phyloP scores from a whole-genome alignment of 2,888 invertebrate genomes.

The Rhagonycha lutea region DNA sequence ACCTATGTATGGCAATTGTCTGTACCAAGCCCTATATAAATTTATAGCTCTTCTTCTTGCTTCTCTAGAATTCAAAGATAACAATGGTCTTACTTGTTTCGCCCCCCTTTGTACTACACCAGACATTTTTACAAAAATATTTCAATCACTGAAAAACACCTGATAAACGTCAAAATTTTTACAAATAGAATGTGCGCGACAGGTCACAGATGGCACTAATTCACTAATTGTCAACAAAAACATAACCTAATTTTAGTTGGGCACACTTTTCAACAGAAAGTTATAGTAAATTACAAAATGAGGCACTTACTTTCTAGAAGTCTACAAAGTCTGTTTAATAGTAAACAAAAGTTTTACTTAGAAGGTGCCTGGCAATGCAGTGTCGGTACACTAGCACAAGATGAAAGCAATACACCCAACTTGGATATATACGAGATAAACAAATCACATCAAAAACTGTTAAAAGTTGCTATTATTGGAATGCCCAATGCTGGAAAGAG shows the following conservation, averaged over 20 bases:
- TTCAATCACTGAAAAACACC: not conserved
- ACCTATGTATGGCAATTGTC: conserved; percentile 89
- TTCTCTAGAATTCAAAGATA: conserved; percentile 77
- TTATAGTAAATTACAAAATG: not conserved
- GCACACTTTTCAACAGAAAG: not conserved
- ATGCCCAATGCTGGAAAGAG: conserved; percentile 96
- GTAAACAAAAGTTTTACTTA: not conserved
- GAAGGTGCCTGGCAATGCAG: not conserved
- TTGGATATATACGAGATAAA: not conserved
- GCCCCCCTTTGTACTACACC: conserved; percentile 58
- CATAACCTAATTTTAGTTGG: not conserved
- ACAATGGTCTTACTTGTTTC: conserved; percentile 81
- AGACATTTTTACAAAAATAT: conserved; percentile 49
- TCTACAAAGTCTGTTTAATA: not conserved
- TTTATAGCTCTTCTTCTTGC: conserved; percentile 82
- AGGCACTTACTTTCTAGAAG: not conserved
- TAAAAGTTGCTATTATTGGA: conserved; percentile 86
- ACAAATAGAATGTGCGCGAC: no score
- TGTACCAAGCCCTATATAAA: conserved; percentile 93
- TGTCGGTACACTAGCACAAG: not conserved
- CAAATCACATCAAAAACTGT: not conserved
- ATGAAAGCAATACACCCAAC: not conserved
- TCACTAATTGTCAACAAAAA: no score
- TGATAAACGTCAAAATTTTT: not conserved
- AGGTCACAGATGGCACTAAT: no score